Evolutionary conservation across 1,140 invertebrate genomes (phyloP).

Genomic region (Pectinophora gossypiella): DNA sequence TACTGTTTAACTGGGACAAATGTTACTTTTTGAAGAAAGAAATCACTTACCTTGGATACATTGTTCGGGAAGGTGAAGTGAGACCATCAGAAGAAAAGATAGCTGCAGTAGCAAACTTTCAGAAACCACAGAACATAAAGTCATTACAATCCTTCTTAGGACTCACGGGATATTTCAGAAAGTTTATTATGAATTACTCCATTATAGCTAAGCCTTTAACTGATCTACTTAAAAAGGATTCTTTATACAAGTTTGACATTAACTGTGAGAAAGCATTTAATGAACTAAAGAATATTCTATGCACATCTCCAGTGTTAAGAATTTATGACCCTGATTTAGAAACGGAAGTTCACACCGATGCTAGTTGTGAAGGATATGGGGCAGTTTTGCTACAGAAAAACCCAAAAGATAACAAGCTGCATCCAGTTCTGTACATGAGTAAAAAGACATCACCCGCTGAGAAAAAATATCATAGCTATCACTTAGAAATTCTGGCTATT

Average conservation of each 20-base stretch:
- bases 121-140: conserved; percentile 26
- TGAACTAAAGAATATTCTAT: conserved; percentile 21
- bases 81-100: conserved; percentile 21
- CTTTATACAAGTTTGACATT: conserved; percentile 18
- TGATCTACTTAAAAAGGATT: conserved; percentile 33
- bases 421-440: no score
- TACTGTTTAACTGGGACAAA: conserved; percentile 26
- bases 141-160: conserved; percentile 22
- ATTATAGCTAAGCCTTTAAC: conserved; percentile 36
- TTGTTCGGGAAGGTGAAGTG: conserved; percentile 14
- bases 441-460: conserved; percentile 32
- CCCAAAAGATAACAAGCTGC: conserved; percentile 25
- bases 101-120: conserved; percentile 28
- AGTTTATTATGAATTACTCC: conserved; percentile 37
- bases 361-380: conserved; percentile 15
- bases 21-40: conserved; percentile 29
- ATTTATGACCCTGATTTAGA: background rate
- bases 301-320: conserved; percentile 18
- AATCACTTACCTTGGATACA: conserved; percentile 31
- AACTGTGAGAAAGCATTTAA: conserved; percentile 13
- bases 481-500: conserved; percentile 17
- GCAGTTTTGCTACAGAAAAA: conserved; percentile 41
- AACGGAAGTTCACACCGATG: conserved; percentile 10
- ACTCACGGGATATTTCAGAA: conserved; percentile 35
- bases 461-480: conserved; percentile 21